These are phyloP conservation scores for Macrosoma leucophasiata DNA, from an alignment of 2,888 invertebrate genomes.

Conservation along the genomic window DNA sequence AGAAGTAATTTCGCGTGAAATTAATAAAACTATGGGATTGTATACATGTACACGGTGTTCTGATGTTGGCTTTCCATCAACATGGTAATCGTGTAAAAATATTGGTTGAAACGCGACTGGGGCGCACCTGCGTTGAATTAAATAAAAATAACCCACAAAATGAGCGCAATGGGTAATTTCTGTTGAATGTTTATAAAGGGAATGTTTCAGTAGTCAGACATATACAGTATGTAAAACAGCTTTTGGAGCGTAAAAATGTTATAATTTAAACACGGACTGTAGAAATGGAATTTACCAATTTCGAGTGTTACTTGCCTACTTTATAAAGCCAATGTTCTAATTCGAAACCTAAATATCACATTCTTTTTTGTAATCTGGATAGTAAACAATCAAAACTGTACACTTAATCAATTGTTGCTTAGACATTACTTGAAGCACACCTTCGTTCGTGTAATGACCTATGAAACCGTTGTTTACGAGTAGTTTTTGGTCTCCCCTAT, in stretches of 20 bases:
- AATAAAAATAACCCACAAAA: constrained; percentile 70
- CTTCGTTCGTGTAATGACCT: constrained; percentile 60
- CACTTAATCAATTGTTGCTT: too few species aligned
- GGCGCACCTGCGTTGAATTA: constrained; percentile 68
- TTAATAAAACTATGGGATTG: constrained; percentile 45
- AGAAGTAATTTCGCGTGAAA: constrained; percentile 42
- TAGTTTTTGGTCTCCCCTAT: constrained; percentile 56
- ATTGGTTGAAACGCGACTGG: constrained; percentile 55
- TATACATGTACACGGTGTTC: constrained; percentile 42
- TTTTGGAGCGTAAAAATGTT: too few species aligned
- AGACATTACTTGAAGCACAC: too few species aligned
- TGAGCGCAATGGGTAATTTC: constrained; percentile 52
- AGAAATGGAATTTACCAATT: too few species aligned
- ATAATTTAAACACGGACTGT: too few species aligned
- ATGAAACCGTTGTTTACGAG: constrained; percentile 52
- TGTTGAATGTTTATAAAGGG: constrained; percentile 14
- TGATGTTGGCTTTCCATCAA: constrained; percentile 73
- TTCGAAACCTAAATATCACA: too few species aligned
- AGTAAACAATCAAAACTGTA: too few species aligned
- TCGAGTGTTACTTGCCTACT: too few species aligned
- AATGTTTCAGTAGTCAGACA: constrained; percentile 10
- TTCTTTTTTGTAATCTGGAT: too few species aligned
- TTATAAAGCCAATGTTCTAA: too few species aligned
- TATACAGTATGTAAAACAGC: too few species aligned
- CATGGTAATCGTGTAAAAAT: constrained; percentile 73